These are phyloP conservation scores for Poecile atricapillus DNA, from an alignment of 2,113 vertebrate genomes.

Conservation along the genomic window DNA sequence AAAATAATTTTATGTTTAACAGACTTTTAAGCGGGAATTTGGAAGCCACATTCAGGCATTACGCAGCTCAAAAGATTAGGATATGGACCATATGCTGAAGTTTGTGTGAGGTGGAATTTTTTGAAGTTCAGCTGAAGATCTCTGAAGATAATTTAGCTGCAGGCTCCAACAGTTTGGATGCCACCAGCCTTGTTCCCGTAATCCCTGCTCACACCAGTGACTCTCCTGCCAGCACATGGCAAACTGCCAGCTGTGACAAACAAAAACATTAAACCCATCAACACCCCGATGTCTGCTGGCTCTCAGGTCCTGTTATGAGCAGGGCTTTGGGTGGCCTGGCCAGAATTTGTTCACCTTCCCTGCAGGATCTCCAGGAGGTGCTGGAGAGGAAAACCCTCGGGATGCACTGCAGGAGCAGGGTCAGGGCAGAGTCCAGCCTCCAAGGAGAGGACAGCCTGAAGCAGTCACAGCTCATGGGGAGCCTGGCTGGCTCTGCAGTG, in stretches of 20 bases:
- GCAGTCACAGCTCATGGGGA: not conserved
- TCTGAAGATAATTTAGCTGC: not conserved
- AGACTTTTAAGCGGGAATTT: not conserved
- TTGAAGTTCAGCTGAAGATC: not conserved
- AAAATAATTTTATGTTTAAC: not conserved
- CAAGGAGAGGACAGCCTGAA: accelerated
- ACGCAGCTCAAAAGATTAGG: not conserved
- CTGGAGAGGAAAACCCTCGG: not conserved
- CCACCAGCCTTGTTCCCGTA: not conserved
- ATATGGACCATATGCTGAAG: not conserved
- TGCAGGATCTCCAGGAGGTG: not conserved
- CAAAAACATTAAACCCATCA: not conserved
- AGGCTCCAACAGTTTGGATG: not conserved
- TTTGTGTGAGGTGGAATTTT: not conserved
- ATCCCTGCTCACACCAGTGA: not conserved
- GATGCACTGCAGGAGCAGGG: not conserved
- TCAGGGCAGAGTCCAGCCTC: not conserved
- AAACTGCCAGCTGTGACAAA: not conserved
- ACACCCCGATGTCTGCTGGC: not conserved
- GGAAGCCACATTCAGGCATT: not conserved
- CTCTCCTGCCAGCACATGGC: not conserved
- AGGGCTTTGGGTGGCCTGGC: not conserved
- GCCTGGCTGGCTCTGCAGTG: not conserved
- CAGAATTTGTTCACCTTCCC: not conserved
- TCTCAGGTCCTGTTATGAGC: not conserved